A percentile compares a stretch with the other conserved stretches of the same genome.
Evolutionary conservation across 2,797 vertebrate species (phyloP).

Genomic region (Anguilla marmorata): DNA sequence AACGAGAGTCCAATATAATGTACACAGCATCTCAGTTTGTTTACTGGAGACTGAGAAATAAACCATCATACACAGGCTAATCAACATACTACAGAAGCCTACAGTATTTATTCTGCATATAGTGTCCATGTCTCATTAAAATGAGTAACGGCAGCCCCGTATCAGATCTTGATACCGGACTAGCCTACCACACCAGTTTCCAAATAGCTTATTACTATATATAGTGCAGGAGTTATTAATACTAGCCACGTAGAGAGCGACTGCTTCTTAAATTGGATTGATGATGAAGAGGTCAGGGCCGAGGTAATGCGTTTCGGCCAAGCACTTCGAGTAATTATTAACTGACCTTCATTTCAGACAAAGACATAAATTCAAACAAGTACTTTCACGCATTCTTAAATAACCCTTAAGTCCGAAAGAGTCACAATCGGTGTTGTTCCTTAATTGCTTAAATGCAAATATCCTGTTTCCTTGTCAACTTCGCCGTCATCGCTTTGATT

Average conservation of each 20-base stretch:
- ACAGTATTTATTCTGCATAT: background rate
- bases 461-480: background rate
- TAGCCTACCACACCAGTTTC: background rate
- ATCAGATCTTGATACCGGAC: background rate
- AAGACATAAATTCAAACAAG: background rate
- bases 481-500: background rate
- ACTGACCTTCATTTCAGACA: background rate
- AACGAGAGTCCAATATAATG: background rate
- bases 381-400: background rate
- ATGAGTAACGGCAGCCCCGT: background rate
- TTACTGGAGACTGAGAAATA: background rate
- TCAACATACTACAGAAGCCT: background rate
- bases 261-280: constrained; percentile 8
- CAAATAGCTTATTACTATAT: constrained; percentile 8
- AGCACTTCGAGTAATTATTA: background rate
- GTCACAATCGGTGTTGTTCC: background rate
- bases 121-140: background rate
- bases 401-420: background rate
- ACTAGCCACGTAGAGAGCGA: background rate
- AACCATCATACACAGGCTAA: background rate
- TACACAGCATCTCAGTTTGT: background rate
- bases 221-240: background rate
- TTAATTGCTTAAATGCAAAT: background rate
- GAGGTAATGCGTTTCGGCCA: background rate
- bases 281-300: background rate